Percentiles rank a stretch among this genome's conserved stretches.
These are phyloP conservation scores for Hyalella azteca DNA, from an alignment of 2,888 invertebrate genomes.

Conservation along the genomic window DNA sequence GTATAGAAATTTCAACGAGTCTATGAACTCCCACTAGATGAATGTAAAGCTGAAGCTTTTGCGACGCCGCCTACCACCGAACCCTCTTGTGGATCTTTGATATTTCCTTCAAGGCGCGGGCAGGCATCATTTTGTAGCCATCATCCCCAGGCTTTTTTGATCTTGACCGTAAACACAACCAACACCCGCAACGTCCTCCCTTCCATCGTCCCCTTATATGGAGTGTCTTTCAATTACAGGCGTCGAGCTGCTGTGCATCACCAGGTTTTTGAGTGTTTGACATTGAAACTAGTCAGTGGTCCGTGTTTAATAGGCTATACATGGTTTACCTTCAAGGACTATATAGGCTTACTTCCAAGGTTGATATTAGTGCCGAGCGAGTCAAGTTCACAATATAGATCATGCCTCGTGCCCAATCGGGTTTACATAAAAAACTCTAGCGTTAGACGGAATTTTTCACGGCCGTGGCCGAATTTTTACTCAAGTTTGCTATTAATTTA, in stretches of 20 bases:
- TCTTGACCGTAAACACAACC: slow-evolving; percentile 15
- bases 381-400: too few species aligned
- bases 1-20: too few species aligned
- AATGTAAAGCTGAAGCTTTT: too few species aligned
- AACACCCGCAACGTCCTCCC: neutral
- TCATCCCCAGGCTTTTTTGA: neutral
- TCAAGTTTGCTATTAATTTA: too few species aligned
- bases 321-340: slow-evolving; percentile 4
- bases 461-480: too few species aligned
- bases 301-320: slow-evolving; percentile 13
- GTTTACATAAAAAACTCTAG: too few species aligned
- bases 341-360: slow-evolving; percentile 12
- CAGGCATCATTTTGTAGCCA: neutral
- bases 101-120: neutral
- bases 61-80: neutral
- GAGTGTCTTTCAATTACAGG: neutral
- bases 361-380: too few species aligned
- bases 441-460: too few species aligned
- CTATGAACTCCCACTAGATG: too few species aligned
- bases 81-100: slow-evolving; percentile 8
- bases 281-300: neutral
- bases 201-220: neutral
- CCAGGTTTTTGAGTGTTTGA: neutral
- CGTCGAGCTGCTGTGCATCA: neutral
- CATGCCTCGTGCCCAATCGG: too few species aligned